Percentiles rank a stretch among this genome's conserved stretches.
These are phyloP conservation scores for Orthosia gracilis DNA, from an alignment of 2,888 invertebrate species.

Conservation along the genomic window DNA sequence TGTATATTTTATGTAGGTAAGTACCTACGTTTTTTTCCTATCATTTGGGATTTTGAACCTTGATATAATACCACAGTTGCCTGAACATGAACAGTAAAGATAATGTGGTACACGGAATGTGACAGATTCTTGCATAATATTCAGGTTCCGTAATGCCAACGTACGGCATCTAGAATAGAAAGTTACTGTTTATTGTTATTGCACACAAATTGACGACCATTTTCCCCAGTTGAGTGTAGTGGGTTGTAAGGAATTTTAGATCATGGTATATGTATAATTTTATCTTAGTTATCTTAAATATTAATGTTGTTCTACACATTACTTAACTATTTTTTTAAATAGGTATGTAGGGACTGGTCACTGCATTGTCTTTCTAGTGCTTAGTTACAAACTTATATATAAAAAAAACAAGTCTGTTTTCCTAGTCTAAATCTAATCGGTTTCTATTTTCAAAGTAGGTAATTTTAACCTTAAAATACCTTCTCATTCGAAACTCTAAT, in stretches of 20 bases:
- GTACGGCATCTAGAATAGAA: conserved; percentile 27
- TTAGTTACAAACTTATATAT: too few relatives aligned
- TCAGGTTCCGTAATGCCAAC: conserved; percentile 30
- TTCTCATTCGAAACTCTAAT: neutral
- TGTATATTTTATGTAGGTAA: too few relatives aligned
- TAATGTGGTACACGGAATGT: neutral
- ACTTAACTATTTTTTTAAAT: too few relatives aligned
- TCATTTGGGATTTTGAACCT: neutral
- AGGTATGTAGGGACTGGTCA: too few relatives aligned
- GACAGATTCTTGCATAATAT: conserved; percentile 33
- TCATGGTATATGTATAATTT: neutral
- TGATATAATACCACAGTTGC: neutral
- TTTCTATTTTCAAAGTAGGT: too few relatives aligned
- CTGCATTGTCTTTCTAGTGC: too few relatives aligned
- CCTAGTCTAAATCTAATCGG: too few relatives aligned
- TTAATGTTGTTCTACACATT: neutral
- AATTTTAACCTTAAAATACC: neutral
- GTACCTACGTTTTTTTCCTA: too few relatives aligned
- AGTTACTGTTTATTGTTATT: conserved; percentile 45
- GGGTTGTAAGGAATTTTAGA: conserved; percentile 24
- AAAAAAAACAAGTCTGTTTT: too few relatives aligned
- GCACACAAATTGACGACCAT: conserved; percentile 12
- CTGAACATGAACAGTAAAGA: neutral
- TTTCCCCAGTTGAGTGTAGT: conserved; percentile 19
- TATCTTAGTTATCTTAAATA: neutral